phyloP scores from a whole-genome alignment of 2,797 vertebrate species.

The Spondyliosoma cantharus region DNA sequence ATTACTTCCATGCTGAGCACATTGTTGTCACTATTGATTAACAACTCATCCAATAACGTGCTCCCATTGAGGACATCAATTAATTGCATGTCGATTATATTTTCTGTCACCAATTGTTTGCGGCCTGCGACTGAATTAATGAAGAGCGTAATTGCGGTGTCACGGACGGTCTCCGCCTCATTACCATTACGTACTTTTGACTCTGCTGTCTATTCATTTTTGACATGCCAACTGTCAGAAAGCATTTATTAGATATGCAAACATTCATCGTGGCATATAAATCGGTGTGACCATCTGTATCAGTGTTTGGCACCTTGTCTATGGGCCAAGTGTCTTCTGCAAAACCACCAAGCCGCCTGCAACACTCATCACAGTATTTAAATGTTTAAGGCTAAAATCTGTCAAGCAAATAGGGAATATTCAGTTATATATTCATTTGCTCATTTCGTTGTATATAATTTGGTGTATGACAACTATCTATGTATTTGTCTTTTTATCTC shows the following conservation, averaged over 20 bases:
- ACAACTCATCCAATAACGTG: constrained; percentile 45
- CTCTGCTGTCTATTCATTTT: constrained; percentile 63
- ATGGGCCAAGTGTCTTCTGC: not conserved
- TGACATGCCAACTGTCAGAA: constrained; percentile 71
- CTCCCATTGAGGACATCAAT: constrained; percentile 58
- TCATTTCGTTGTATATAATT: not conserved
- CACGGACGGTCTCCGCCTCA: constrained; percentile 54
- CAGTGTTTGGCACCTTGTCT: constrained; percentile 17
- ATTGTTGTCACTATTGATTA: constrained; percentile 72
- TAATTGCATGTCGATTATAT: constrained; percentile 59
- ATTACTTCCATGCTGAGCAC: constrained; percentile 59
- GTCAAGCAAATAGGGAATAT: not conserved
- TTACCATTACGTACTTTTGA: constrained; percentile 65
- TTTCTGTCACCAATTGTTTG: constrained; percentile 68
- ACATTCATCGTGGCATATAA: constrained; percentile 54
- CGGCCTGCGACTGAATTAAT: constrained; percentile 69
- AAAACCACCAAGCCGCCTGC: not conserved
- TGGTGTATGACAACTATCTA: not conserved
- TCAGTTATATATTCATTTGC: not conserved
- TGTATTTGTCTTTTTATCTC: not conserved
- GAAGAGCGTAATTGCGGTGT: constrained; percentile 66
- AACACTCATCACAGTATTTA: not conserved
- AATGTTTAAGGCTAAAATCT: not conserved
- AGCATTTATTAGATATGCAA: constrained; percentile 61
- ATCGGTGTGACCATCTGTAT: constrained; percentile 70